Base-by-base conservation (phyloP, 1,140 invertebrate species). In the Euglossa dilemma region DNA sequence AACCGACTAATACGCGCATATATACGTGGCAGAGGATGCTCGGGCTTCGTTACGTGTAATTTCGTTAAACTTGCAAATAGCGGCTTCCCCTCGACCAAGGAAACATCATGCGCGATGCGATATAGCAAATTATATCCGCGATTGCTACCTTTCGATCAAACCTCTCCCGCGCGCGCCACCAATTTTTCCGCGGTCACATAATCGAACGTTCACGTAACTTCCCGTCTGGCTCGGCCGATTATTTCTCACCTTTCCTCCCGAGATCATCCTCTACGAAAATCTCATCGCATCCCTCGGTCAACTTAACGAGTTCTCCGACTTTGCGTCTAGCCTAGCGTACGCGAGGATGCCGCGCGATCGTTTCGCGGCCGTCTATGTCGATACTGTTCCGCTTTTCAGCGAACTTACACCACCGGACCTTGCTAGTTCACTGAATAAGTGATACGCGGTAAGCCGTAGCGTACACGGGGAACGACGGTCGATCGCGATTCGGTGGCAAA, bases 1-100 rank as follows among this genome's bases (percentile, higher is more conserved):
- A 77, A 77, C 14, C 25, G 74, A 64, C 74, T 64, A 64, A 77
- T 66, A 28, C 63, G 23, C 18, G 61, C 9, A 57, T 47, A 23
- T 23, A 52, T 25, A 69, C 36, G 23, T 18, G 61, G 9, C 28
- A 43, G 20, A 67, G 8, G 47, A 57, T 52, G 47, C 57, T 43
- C 70, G 47, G 50, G 70, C 69, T 80, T 73, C 70, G 78, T 80
- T 72, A 54, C 78, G 78, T 80, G 5, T 54, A 80, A 80, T 73
- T 80, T 73, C 57, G 59, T 80, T 74, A 54, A 63, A 66, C 18
- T 74, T 16, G 47, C 12, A 80, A 74, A 63, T 20, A 80, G 50
- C 45, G 78, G 67, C 25, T 64, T 54, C 47, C 6, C 50, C 6
- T 36, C 8, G 36, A 36, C 50, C 67, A 36, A 50, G 52, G 20